Evolutionary conservation across 2,888 invertebrate genomes (phyloP), one percentile per base, ranked within the genome.

Genomic region (Rhingia campestris): DNA sequence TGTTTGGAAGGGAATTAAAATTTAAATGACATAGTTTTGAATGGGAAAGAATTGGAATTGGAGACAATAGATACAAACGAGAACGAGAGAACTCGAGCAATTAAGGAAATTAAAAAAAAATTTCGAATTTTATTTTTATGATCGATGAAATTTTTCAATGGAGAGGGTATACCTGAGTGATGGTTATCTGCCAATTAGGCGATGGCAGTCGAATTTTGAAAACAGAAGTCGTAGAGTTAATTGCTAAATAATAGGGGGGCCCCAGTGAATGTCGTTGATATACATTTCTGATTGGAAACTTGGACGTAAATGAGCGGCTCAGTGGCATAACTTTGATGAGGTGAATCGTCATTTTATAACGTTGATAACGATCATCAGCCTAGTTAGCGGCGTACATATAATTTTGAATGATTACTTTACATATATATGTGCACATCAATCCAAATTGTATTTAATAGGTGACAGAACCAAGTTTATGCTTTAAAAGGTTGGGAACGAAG

Each of bases 151-250:
- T 47, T 63, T 35, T 64, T 58, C 12, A 51, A 63, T 54, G 33
- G 49, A 4, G 12, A 51, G 30, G 2, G 9, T 39, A 7, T 67
- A 22, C 22, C 45, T 69, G 51, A 70, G 43, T 56, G 79, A 82
- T 82, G 41, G 45, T 39, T 67, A 82, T 82, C 82, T 73, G 51
- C 79, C 63, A 82, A 79, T 82, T 73, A 79, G 69, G 67, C 73
- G 79, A 79, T 82, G 61, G 6, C 14, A 5, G 47, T 49, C 64
- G 59, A 77, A 56, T 64, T 51, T 64, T 54, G 35, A 70, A 22
- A 22, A 58, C 67, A 69, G 73, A 37, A 77, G 73, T 53, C 32
- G 0, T 4, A 37, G 66, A 59, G 59, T 74, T 80, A 82, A 82
- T 69, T 82, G 59, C 43, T 59, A 43, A 67, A 77, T 69, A 54